These are phyloP conservation scores for Emberiza fucata DNA, from an alignment of 2,113 vertebrate species.

Conservation along the genomic window DNA sequence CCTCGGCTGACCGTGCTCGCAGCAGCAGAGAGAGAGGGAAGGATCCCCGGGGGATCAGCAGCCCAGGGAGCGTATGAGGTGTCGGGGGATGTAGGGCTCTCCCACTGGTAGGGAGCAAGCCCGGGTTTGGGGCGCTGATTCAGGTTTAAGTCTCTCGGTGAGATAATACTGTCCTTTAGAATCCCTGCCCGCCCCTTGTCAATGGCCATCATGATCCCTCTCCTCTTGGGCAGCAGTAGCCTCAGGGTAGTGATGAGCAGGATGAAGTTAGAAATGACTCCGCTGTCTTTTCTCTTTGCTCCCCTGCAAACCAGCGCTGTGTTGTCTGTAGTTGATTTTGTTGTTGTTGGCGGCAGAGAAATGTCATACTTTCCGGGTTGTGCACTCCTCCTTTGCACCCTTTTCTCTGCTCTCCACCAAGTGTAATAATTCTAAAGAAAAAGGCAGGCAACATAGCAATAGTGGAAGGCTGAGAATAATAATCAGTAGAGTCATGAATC, in stretches of 20 bases:
- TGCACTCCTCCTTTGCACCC: slow-evolving; percentile 66
- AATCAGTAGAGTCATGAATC: slow-evolving; percentile 76
- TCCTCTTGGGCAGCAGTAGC: slow-evolving; percentile 66
- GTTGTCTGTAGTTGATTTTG: slow-evolving; percentile 78
- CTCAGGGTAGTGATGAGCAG: slow-evolving; percentile 66
- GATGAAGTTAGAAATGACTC: slow-evolving; percentile 80
- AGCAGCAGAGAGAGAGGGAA: neutral
- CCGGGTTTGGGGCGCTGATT: neutral
- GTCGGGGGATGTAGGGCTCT: slow-evolving; percentile 41
- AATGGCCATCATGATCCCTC: slow-evolving; percentile 73
- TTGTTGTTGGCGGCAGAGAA: slow-evolving; percentile 76
- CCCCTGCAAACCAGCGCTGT: slow-evolving; percentile 80
- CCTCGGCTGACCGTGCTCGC: slow-evolving; percentile 21
- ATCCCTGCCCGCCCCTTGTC: neutral
- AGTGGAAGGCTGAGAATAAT: slow-evolving; percentile 79
- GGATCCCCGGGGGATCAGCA: slow-evolving; percentile 39
- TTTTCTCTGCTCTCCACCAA: slow-evolving; percentile 76
- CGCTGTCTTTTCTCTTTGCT: slow-evolving; percentile 79
- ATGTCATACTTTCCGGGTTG: slow-evolving; percentile 59
- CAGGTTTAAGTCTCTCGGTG: slow-evolving; percentile 16
- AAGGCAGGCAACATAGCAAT: slow-evolving; percentile 79
- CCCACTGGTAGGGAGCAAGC: neutral
- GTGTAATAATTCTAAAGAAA: slow-evolving; percentile 56
- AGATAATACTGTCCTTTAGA: neutral
- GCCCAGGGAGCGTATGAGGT: neutral